These are phyloP conservation scores for Mionectes olivaceus DNA, from an alignment of 2,797 vertebrate genomes.

Conservation along the genomic window DNA sequence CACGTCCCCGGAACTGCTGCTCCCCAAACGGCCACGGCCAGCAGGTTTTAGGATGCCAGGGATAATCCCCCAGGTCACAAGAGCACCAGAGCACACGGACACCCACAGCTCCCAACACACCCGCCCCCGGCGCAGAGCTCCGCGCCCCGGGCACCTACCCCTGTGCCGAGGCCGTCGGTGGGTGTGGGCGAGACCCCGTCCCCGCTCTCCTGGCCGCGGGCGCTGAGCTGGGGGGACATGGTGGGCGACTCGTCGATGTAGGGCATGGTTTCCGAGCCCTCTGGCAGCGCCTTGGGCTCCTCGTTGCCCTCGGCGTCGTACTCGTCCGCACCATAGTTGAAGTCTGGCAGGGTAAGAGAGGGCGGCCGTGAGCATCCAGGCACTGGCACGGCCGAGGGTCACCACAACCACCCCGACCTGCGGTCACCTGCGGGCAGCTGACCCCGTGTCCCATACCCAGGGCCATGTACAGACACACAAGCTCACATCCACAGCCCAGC, in stretches of 20 bases:
- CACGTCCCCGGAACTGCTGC: not conserved
- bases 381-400: not conserved
- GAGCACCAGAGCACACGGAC: not conserved
- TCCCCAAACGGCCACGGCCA: not conserved
- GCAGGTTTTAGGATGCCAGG: no score
- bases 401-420: not conserved
- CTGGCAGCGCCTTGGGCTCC: constrained; percentile 90
- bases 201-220: constrained; percentile 85
- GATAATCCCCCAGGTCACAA: not conserved
- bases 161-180: constrained; percentile 83
- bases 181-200: constrained; percentile 86
- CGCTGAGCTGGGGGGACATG: constrained; percentile 95
- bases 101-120: not conserved
- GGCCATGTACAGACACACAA: accelerated
- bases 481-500: not conserved
- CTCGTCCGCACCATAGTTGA: constrained; percentile 96
- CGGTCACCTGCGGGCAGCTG: accelerated
- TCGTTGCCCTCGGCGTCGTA: constrained; percentile 93
- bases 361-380: constrained; percentile 68
- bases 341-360: constrained; percentile 85
- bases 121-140: accelerated
- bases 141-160: constrained; percentile 79
- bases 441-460: accelerated
- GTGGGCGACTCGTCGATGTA: constrained; percentile 98
- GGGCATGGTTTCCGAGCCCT: constrained; percentile 95